These are phyloP conservation scores for Emydoidea blandingii DNA, from an alignment of 2,797 vertebrate genomes.

Conservation along the genomic window DNA sequence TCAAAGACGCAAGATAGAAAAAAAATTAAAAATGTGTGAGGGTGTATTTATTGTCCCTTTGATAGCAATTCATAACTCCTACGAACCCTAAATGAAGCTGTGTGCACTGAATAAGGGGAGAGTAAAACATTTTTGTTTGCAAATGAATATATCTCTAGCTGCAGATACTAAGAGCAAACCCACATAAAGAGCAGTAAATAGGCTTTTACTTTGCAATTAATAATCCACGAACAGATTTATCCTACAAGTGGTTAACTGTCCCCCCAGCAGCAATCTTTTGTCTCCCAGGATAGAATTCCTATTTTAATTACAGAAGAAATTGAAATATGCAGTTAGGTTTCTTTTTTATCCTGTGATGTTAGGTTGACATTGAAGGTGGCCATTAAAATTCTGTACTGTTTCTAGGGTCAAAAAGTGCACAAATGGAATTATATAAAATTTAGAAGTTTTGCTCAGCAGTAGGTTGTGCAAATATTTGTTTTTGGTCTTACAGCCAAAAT, in stretches of 20 bases:
- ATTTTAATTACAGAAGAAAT: background rate
- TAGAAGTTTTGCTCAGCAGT: background rate
- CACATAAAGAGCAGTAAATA: background rate
- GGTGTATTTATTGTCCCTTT: background rate
- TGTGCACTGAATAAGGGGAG: background rate
- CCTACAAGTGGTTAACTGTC: background rate
- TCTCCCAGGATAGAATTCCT: background rate
- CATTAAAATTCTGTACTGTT: background rate
- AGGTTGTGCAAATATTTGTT: background rate
- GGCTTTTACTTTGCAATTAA: constrained; percentile 11
- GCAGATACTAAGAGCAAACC: background rate
- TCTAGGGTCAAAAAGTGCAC: background rate
- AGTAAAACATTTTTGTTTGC: background rate
- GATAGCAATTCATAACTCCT: background rate
- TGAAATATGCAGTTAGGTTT: fast-evolving
- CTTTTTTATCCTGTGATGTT: background rate
- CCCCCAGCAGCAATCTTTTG: background rate
- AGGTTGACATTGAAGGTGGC: background rate
- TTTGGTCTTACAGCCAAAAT: fast-evolving
- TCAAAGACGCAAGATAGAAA: background rate
- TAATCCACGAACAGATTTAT: constrained; percentile 23
- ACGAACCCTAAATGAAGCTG: background rate
- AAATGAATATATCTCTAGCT: background rate
- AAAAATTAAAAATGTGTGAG: fast-evolving
- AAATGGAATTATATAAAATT: background rate